Evolutionary conservation across 2,113 vertebrate species (phyloP).

Genomic region (Tautogolabrus adspersus): DNA sequence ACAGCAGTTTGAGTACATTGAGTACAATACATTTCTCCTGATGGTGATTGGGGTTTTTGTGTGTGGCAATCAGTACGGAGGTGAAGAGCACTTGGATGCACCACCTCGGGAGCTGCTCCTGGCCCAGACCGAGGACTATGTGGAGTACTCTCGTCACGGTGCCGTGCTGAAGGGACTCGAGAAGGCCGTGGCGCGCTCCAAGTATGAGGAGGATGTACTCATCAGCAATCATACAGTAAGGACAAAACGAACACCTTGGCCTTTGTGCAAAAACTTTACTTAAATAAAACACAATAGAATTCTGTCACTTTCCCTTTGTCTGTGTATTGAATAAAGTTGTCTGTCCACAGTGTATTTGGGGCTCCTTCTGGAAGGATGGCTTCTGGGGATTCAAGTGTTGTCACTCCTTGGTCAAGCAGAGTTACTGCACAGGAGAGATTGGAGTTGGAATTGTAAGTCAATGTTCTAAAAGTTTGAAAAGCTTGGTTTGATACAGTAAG

Average conservation of each 20-base stretch:
- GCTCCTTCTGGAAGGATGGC: constrained; percentile 96
- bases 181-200: constrained; percentile 94
- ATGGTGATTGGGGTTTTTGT: constrained; percentile 5
- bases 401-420: constrained; percentile 95
- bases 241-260: background rate
- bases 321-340: background rate
- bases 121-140: constrained; percentile 97
- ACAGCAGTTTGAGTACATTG: background rate
- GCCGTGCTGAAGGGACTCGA: constrained; percentile 97
- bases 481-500: background rate
- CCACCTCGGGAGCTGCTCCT: constrained; percentile 93
- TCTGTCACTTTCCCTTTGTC: background rate
- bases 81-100: constrained; percentile 92
- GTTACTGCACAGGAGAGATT: constrained; percentile 95
- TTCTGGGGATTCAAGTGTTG: constrained; percentile 97
- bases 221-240: constrained; percentile 95
- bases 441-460: constrained; percentile 89
- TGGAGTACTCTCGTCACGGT: constrained; percentile 97
- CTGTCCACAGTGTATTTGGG: constrained; percentile 92
- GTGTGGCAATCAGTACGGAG: constrained; percentile 89
- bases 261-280: too few relatives aligned
- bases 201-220: constrained; percentile 96
- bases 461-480: background rate
- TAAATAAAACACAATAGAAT: too few relatives aligned
- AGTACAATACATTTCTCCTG: background rate